Conservation (phyloP, 2,113 vertebrate genomes). For the Ivindomyrus marchei region DNA sequence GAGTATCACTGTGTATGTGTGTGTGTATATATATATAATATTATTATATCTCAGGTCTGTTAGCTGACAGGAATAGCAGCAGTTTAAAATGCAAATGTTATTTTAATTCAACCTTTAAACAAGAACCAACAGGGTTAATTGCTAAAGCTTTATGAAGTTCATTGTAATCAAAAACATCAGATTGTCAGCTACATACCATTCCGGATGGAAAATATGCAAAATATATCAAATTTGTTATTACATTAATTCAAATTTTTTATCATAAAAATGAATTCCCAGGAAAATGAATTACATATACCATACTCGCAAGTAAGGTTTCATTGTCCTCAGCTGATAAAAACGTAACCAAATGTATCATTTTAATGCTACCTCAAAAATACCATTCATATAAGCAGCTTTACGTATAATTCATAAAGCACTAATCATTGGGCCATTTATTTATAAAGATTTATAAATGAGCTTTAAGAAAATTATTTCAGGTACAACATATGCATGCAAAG, state of each 20-base stretch:
- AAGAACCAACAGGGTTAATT: neutral
- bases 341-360: neutral
- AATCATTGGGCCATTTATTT: neutral
- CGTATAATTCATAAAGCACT: neutral
- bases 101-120: neutral
- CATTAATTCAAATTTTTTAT: neutral
- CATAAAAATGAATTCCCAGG: neutral
- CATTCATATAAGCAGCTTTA: neutral
- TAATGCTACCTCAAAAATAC: neutral
- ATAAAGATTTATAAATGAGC: neutral
- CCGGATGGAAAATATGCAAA: neutral
- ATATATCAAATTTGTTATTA: neutral
- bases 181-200: neutral
- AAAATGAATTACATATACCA: neutral
- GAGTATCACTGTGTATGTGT: neutral
- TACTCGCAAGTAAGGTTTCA: neutral
- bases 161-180: neutral
- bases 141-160: neutral
- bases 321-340: neutral
- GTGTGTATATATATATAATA: no score
- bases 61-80: neutral
- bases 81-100: neutral
- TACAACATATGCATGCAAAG: conserved; percentile 28
- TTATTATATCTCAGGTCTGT: neutral
- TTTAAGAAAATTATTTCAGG: neutral